These are phyloP conservation scores for Strongylocentrotus purpuratus DNA, from an alignment of 35 echinoderm and acorn worm species.

Conservation along the genomic window DNA sequence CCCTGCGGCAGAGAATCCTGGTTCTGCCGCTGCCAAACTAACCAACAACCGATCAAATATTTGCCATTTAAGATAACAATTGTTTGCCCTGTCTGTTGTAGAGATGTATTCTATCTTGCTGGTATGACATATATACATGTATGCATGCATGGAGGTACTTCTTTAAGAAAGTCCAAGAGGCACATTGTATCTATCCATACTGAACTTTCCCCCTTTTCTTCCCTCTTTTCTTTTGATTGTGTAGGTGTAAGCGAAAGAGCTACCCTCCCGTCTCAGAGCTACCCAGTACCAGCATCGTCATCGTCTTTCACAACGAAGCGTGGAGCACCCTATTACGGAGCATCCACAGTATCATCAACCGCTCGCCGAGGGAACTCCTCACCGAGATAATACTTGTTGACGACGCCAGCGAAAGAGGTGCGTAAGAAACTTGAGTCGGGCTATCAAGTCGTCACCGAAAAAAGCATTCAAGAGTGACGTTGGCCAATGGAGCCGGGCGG, in stretches of 20 bases:
- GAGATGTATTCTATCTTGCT: too few relatives aligned
- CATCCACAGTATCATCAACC: conserved; percentile 81
- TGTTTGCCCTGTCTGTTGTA: too few relatives aligned
- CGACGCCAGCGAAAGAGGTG: conserved; percentile 83
- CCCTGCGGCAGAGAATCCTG: too few relatives aligned
- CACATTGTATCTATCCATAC: neutral
- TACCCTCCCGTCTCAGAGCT: conserved; percentile 47
- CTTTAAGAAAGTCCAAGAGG: neutral
- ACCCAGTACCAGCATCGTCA: conserved; percentile 74
- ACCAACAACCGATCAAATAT: too few relatives aligned
- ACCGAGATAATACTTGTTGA: conserved; percentile 77
- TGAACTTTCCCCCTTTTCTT: neutral
- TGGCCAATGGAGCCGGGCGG: neutral
- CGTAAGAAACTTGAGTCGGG: neutral
- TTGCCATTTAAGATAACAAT: too few relatives aligned
- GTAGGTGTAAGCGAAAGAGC: conserved; percentile 59
- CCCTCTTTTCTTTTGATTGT: neutral
- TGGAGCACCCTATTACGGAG: conserved; percentile 74
- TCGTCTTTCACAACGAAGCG: conserved; percentile 78
- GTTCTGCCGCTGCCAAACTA: too few relatives aligned
- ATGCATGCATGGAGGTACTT: neutral
- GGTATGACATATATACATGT: too few relatives aligned
- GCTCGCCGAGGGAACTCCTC: conserved; percentile 75
- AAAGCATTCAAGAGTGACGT: neutral
- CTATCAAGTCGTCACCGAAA: neutral